Conservation (phyloP, 1,140 invertebrate genomes). For the Magallana angulata region DNA sequence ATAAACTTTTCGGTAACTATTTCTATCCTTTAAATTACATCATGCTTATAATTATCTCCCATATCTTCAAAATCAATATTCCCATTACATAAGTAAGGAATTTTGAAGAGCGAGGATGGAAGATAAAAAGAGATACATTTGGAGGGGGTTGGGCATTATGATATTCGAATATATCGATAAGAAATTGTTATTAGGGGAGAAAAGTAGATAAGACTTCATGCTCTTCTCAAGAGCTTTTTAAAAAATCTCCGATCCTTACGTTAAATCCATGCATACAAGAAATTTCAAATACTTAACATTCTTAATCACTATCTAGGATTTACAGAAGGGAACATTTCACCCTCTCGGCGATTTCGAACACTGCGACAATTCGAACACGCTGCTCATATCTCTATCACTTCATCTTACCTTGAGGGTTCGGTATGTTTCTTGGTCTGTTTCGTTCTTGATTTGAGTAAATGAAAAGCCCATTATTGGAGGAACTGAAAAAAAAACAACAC, state of each 20-base stretch:
- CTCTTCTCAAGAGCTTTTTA: background rate
- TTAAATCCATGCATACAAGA: background rate
- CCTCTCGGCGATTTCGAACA: background rate
- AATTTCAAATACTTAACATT: conserved; percentile 10
- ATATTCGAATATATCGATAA: conserved; percentile 32
- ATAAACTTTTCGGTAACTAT: conserved; percentile 13
- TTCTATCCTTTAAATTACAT: conserved; percentile 32
- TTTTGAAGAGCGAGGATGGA: background rate
- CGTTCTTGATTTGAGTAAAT: conserved; percentile 74
- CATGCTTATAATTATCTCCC: conserved; percentile 14
- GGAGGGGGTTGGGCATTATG: conserved; percentile 33
- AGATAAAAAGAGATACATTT: conserved; percentile 12
- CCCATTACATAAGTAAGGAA: conserved; percentile 28
- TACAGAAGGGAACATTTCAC: background rate
- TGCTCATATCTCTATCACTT: background rate
- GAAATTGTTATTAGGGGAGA: conserved; percentile 10
- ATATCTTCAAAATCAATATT: conserved; percentile 27
- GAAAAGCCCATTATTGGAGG: conserved; percentile 73
- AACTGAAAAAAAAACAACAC: conserved; percentile 70
- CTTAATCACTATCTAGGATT: background rate
- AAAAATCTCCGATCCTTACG: background rate
- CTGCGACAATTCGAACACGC: background rate
- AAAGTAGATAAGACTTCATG: conserved; percentile 8
- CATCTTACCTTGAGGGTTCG: conserved; percentile 71
- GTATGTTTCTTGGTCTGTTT: conserved; percentile 72